Percentiles rank a stretch among this genome's conserved stretches.
Conservation (phyloP, 2,797 vertebrate species). For the Clarias fuscus region DNA sequence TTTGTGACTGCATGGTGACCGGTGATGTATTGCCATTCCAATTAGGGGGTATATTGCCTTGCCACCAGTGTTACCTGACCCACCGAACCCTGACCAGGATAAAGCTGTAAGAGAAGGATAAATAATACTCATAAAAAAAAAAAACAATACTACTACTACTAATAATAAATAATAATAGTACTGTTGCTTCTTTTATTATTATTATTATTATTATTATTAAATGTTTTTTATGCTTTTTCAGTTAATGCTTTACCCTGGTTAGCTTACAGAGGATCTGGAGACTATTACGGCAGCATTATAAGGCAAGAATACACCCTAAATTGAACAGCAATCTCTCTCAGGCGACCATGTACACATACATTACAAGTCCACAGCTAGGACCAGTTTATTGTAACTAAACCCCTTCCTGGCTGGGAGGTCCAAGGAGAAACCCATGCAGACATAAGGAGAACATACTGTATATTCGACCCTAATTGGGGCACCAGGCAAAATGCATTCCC, state of each 20-base stretch:
- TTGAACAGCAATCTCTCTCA: not conserved
- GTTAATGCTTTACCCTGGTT: not conserved
- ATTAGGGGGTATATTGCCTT: not conserved
- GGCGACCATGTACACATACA: not conserved
- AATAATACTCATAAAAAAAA: not conserved
- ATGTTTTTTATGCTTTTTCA: not conserved
- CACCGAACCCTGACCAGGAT: not conserved
- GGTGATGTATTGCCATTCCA: not conserved
- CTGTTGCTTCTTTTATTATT: not conserved
- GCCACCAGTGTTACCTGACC: not conserved
- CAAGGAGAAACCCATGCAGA: not conserved
- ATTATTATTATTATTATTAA: not conserved
- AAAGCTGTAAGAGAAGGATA: not conserved
- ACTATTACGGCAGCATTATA: not conserved
- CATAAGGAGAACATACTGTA: not conserved
- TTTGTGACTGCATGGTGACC: not conserved
- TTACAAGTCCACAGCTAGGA: not conserved
- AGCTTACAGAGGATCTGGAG: too few relatives aligned
- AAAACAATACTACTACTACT: not conserved
- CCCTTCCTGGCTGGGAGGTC: too few relatives aligned
- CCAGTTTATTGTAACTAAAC: not conserved
- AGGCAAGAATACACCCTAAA: not conserved
- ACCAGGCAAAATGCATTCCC: not conserved
- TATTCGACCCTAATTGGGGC: not conserved
- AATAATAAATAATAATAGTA: not conserved